Evolutionary conservation across 2,113 vertebrate species (phyloP).

Genomic region (Antigone vipio): DNA sequence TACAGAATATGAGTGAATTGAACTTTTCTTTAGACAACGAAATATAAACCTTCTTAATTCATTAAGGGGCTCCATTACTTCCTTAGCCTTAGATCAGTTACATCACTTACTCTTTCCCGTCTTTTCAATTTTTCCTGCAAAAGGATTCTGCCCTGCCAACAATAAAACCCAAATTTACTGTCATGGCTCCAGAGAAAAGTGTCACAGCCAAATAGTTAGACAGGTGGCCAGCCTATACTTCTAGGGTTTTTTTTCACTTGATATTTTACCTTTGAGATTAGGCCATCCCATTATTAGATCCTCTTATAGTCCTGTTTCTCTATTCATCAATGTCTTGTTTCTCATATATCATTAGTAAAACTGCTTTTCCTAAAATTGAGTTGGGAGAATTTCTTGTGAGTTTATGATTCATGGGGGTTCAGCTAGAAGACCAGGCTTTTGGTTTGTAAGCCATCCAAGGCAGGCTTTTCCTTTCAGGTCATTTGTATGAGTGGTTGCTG

Average conservation of each 20-base stretch:
- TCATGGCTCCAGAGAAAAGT: not conserved
- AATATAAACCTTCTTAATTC: not conserved
- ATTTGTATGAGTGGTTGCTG: not conserved
- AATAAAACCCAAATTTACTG: not conserved
- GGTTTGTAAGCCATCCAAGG: not conserved
- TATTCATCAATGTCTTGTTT: not conserved
- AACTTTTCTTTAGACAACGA: not conserved
- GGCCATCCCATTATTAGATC: not conserved
- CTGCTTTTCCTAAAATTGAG: not conserved
- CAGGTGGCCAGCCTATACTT: not conserved
- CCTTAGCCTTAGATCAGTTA: not conserved
- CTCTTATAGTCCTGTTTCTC: not conserved
- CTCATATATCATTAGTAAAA: not conserved
- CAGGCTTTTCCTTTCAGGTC: not conserved
- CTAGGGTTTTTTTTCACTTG: not conserved
- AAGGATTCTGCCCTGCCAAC: not conserved
- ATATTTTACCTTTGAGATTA: not conserved
- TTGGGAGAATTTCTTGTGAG: not conserved
- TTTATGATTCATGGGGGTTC: not conserved
- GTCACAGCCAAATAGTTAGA: not conserved
- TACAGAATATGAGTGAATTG: not conserved
- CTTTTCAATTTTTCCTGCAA: not conserved
- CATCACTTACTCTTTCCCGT: not conserved
- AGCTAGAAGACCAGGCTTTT: not conserved
- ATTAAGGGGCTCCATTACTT: not conserved